These are phyloP conservation scores for Tachypleus tridentatus DNA, from an alignment of 1,140 invertebrate species.

Conservation along the genomic window DNA sequence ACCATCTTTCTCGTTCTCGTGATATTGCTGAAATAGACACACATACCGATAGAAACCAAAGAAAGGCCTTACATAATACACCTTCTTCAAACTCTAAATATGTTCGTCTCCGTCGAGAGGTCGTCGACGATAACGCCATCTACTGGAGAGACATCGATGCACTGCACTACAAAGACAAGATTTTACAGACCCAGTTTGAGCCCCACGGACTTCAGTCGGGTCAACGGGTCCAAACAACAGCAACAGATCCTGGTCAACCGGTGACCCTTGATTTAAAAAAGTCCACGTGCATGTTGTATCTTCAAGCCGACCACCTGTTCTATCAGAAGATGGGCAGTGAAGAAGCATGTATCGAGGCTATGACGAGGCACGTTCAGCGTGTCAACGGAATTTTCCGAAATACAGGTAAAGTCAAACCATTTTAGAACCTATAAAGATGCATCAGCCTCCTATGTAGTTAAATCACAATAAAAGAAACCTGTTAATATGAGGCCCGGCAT, in stretches of 20 bases:
- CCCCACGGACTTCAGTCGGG: constrained; percentile 25
- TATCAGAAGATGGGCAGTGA: constrained; percentile 82
- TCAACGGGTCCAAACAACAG: constrained; percentile 23
- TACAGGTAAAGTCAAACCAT: constrained; percentile 48
- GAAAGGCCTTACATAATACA: too few relatives aligned
- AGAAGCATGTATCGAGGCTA: constrained; percentile 87
- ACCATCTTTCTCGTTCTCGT: too few relatives aligned
- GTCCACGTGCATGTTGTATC: constrained; percentile 71
- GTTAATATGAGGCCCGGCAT: too few relatives aligned
- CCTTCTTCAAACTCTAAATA: too few relatives aligned
- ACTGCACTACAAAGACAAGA: constrained; percentile 15
- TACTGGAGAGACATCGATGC: constrained; percentile 21
- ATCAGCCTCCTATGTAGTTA: too few relatives aligned
- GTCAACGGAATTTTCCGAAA: constrained; percentile 84
- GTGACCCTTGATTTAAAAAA: constrained; percentile 59
- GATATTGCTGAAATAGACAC: too few relatives aligned
- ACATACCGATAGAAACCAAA: too few relatives aligned
- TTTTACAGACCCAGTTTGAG: constrained; percentile 9
- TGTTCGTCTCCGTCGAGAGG: too few relatives aligned
- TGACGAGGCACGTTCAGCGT: constrained; percentile 84
- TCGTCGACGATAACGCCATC: too few relatives aligned
- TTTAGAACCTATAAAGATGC: too few relatives aligned
- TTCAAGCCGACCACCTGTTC: constrained; percentile 90
- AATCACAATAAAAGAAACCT: too few relatives aligned
- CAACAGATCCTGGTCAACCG: constrained; percentile 36